A percentile compares a stretch with the other conserved stretches of the same genome.
Evolutionary conservation across 2,113 vertebrate species (phyloP).

Genomic region (Aleadryas rufinucha): DNA sequence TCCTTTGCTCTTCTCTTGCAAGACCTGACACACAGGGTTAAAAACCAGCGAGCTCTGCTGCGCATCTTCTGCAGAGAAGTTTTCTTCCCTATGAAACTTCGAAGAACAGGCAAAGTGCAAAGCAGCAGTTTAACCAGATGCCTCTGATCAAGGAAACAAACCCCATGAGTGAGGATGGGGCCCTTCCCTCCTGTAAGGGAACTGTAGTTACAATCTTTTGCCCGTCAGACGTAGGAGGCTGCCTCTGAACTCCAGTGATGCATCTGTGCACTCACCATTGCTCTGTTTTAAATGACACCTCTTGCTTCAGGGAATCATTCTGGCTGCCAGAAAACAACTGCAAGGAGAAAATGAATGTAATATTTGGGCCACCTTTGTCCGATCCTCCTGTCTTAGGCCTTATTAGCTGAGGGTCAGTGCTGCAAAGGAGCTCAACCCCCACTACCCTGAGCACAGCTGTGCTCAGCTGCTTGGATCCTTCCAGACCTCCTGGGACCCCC

Average conservation of each 20-base stretch:
- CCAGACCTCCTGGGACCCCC: not conserved
- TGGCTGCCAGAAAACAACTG: not conserved
- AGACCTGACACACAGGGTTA: not conserved
- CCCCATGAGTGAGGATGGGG: not conserved
- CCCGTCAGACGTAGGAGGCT: not conserved
- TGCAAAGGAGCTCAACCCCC: not conserved
- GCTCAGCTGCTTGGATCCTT: not conserved
- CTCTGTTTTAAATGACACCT: not conserved
- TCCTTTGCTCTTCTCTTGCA: not conserved
- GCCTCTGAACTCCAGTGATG: not conserved
- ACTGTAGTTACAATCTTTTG: not conserved
- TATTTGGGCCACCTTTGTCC: not conserved
- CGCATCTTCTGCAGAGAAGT: fast-evolving
- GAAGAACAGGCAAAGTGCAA: not conserved
- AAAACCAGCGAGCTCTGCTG: not conserved
- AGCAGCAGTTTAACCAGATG: not conserved
- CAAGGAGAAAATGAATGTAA: not conserved
- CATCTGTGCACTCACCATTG: not conserved
- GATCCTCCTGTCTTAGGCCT: not conserved
- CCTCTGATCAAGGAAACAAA: not conserved
- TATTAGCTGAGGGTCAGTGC: not conserved
- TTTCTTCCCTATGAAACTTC: not conserved
- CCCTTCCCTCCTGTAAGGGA: not conserved
- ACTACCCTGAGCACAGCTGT: not conserved
- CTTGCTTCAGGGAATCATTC: not conserved